Evolutionary conservation across 2,888 invertebrate genomes (phyloP).

Genomic region (Eremobia ochroleuca): DNA sequence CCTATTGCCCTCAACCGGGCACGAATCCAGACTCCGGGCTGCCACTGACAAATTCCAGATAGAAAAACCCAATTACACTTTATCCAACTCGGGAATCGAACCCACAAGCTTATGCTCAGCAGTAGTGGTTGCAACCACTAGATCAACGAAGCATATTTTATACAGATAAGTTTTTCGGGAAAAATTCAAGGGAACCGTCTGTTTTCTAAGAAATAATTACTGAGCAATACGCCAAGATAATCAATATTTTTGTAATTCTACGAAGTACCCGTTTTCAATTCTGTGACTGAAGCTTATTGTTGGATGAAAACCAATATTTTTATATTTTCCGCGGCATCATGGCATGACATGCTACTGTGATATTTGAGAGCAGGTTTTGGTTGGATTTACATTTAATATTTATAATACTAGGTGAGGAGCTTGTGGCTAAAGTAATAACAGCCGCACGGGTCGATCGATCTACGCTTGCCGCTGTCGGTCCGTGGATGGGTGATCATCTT

Average conservation of each 20-base stretch:
- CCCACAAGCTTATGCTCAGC: neutral
- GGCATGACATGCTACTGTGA: neutral
- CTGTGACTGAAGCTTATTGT: slow-evolving; percentile 8
- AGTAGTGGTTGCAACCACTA: neutral
- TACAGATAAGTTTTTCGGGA: neutral
- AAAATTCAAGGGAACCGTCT: neutral
- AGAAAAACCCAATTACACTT: neutral
- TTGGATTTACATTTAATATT: neutral
- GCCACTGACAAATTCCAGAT: neutral
- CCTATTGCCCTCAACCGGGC: neutral
- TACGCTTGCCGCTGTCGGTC: neutral
- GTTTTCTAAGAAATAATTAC: slow-evolving; percentile 1
- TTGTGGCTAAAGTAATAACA: neutral
- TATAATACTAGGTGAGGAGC: neutral
- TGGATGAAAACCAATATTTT: neutral
- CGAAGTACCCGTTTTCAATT: neutral
- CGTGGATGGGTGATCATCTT: neutral
- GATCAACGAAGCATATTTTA: neutral
- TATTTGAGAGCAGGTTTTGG: neutral
- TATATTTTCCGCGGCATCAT: neutral
- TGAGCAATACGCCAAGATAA: neutral
- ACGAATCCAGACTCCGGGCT: neutral
- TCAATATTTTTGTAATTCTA: slow-evolving; percentile 12
- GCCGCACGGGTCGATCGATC: neutral
- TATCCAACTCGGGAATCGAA: neutral